Conservation (phyloP, 2,797 vertebrate species). For the Gambusia yucatana region DNA sequence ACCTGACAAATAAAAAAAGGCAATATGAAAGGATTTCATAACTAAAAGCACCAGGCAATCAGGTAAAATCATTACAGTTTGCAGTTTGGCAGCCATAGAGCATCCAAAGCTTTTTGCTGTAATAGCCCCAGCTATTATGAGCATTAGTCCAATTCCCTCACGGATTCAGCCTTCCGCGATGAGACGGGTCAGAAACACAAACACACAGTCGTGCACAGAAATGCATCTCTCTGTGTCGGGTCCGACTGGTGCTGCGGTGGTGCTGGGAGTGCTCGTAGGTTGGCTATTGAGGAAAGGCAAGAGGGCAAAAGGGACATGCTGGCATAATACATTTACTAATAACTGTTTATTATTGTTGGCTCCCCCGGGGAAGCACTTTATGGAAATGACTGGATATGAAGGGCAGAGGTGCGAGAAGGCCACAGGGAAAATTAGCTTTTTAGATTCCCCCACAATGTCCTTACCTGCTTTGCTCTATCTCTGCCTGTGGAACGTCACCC, state of each 20-base stretch:
- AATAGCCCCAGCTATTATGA: constrained; percentile 75
- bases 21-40: constrained; percentile 62
- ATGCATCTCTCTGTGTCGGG: constrained; percentile 50
- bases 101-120: constrained; percentile 74
- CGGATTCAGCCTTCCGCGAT: constrained; percentile 58
- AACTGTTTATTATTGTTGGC: constrained; percentile 83
- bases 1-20: constrained; percentile 59
- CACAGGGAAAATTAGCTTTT: constrained; percentile 76
- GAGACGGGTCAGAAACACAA: constrained; percentile 63
- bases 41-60: constrained; percentile 76
- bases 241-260: constrained; percentile 57
- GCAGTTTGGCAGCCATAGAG: constrained; percentile 65
- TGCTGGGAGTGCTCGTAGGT: constrained; percentile 67
- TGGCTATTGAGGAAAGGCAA: constrained; percentile 69
- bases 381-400: constrained; percentile 77
- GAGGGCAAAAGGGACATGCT: constrained; percentile 74
- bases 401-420: constrained; percentile 69
- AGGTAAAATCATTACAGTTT: constrained; percentile 66
- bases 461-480: constrained; percentile 41
- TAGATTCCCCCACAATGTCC: constrained; percentile 67
- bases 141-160: constrained; percentile 77
- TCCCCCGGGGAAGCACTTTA: constrained; percentile 78
- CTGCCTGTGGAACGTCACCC: constrained; percentile 46
- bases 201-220: constrained; percentile 41
- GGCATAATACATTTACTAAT: constrained; percentile 84